Conservation (phyloP, 2,113 vertebrate genomes). For the Pygoscelis antarcticus region DNA sequence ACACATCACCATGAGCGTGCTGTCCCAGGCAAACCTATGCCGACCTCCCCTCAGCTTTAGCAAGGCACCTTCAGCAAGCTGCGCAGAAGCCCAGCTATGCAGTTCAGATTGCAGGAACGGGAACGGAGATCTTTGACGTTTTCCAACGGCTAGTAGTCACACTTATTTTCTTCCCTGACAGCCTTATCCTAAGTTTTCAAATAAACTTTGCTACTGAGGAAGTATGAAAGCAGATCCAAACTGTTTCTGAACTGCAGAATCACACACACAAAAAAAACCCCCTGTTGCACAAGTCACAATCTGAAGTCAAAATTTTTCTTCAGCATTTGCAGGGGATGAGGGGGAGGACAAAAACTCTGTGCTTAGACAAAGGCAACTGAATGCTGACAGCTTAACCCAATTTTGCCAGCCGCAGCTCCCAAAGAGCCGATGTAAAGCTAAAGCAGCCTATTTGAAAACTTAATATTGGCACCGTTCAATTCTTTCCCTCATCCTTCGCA, state of each 20-base stretch:
- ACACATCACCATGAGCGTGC: background rate
- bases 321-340: background rate
- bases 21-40: background rate
- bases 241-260: background rate
- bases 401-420: background rate
- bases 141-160: background rate
- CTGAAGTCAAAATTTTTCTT: background rate
- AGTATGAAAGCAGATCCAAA: background rate
- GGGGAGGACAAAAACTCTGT: background rate
- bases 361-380: background rate
- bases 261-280: background rate
- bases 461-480: accelerated
- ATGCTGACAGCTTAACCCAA: background rate
- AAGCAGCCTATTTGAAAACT: background rate
- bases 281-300: background rate
- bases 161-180: background rate
- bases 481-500: background rate
- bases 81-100: background rate
- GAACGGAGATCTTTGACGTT: background rate
- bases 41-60: background rate
- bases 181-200: background rate
- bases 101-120: background rate
- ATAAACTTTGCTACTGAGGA: background rate
- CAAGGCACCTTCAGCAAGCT: background rate
- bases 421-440: background rate